Evolutionary conservation across 1,140 invertebrate genomes (phyloP).

Genomic region (Hyphantria cunea): DNA sequence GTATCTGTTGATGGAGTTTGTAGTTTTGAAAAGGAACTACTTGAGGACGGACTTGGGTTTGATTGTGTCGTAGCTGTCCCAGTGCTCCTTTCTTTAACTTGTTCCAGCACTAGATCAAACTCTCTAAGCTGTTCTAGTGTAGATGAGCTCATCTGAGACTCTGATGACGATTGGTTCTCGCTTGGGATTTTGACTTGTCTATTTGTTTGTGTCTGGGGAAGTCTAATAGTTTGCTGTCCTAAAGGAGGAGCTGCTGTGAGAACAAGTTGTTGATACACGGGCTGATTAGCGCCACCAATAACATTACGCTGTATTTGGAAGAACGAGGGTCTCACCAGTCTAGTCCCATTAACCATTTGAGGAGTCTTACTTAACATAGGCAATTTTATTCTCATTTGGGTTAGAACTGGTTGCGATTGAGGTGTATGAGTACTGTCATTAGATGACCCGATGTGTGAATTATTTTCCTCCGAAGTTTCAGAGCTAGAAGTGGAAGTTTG

Average conservation of each 20-base stretch:
- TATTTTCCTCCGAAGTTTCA: constrained; percentile 61
- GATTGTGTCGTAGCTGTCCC: constrained; percentile 46
- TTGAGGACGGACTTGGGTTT: constrained; percentile 57
- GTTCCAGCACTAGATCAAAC: constrained; percentile 91
- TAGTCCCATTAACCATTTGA: constrained; percentile 73
- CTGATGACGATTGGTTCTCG: constrained; percentile 62
- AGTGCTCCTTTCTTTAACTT: constrained; percentile 89
- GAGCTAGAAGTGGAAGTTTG: constrained; percentile 54
- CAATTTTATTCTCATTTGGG: constrained; percentile 80
- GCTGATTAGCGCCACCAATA: constrained; percentile 77
- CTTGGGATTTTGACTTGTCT: constrained; percentile 57
- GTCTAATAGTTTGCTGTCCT: constrained; percentile 73
- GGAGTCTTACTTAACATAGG: constrained; percentile 78
- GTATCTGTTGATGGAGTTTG: constrained; percentile 53
- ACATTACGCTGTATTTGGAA: constrained; percentile 83
- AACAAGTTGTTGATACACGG: constrained; percentile 77
- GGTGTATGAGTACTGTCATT: constrained; percentile 52
- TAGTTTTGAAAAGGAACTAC: constrained; percentile 46
- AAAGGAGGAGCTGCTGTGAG: constrained; percentile 74
- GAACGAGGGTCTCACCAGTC: constrained; percentile 82
- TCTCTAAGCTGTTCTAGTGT: constrained; percentile 90
- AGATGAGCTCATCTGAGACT: constrained; percentile 81
- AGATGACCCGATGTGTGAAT: constrained; percentile 42
- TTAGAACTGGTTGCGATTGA: constrained; percentile 75
- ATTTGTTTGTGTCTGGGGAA: constrained; percentile 63